Percentiles rank a stretch among this genome's conserved stretches.
phyloP scores from a whole-genome alignment of 2,888 invertebrate genomes.

The Aelia acuminata region DNA sequence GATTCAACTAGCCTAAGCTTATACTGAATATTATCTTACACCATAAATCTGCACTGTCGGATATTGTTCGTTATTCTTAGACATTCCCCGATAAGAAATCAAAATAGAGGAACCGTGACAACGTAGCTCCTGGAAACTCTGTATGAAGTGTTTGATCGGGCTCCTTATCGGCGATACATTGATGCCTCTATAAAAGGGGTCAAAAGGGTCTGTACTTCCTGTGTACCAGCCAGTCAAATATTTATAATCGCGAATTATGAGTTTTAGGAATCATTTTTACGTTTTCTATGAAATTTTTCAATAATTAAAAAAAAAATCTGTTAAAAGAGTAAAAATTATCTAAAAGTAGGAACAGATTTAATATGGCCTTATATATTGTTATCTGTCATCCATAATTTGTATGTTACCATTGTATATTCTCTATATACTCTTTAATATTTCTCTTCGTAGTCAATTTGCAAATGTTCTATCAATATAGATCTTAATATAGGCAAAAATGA shows the following conservation, averaged over 20 bases:
- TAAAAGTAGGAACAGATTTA: no score
- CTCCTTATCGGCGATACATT: not conserved
- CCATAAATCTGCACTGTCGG: not conserved
- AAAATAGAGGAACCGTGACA: not conserved
- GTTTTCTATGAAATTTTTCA: no score
- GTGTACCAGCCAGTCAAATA: not conserved
- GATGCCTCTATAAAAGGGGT: not conserved
- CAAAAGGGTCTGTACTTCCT: conserved; percentile 10
- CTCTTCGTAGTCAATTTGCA: no score
- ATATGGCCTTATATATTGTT: no score
- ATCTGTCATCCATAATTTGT: no score
- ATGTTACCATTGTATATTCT: no score
- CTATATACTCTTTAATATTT: no score
- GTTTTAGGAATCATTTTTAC: not conserved
- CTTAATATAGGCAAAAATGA: no score
- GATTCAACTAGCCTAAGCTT: not conserved
- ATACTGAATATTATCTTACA: not conserved
- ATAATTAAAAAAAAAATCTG: no score
- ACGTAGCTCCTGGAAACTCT: not conserved
- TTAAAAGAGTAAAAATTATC: no score
- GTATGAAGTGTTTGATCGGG: not conserved
- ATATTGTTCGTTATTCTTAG: not conserved
- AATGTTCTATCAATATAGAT: no score
- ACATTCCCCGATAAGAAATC: not conserved
- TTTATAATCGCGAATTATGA: not conserved